These are phyloP conservation scores for Diacarnus erythraeanus DNA, from an alignment of 37 sponge, comb jelly and placozoan species.

Conservation along the genomic window DNA sequence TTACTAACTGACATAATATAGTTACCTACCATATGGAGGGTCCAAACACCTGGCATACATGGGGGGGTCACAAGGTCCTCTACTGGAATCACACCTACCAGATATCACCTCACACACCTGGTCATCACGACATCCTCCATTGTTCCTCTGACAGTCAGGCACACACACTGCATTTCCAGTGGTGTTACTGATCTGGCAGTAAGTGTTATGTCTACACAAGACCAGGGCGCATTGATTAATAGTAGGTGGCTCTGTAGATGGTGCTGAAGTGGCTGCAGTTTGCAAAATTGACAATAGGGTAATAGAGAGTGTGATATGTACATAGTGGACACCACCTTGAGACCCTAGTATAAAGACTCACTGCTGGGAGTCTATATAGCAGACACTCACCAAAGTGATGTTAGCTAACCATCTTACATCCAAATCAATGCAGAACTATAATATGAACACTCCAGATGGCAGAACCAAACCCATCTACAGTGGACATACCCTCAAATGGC, in stretches of 20 bases:
- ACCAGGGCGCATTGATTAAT: background rate
- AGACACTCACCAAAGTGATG: too few relatives aligned
- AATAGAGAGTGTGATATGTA: too few relatives aligned
- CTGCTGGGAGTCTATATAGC: too few relatives aligned
- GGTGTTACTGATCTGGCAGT: background rate
- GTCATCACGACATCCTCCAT: slow-evolving; percentile 16
- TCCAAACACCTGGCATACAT: background rate
- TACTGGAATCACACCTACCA: background rate
- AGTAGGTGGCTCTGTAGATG: background rate
- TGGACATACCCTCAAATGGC: too few relatives aligned
- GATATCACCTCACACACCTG: slow-evolving; percentile 2
- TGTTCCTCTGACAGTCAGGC: background rate
- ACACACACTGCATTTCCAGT: background rate
- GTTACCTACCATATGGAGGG: background rate
- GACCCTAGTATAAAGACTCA: too few relatives aligned
- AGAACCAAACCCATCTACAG: too few relatives aligned
- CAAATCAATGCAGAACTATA: too few relatives aligned
- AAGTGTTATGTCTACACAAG: background rate
- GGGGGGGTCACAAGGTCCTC: background rate
- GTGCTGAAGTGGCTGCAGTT: too few relatives aligned
- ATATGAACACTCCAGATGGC: too few relatives aligned
- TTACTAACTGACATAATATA: background rate
- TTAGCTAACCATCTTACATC: too few relatives aligned
- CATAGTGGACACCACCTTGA: too few relatives aligned
- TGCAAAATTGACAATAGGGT: too few relatives aligned